Base-by-base conservation (phyloP, 2,888 invertebrate species). In the Epinotia nisella region DNA sequence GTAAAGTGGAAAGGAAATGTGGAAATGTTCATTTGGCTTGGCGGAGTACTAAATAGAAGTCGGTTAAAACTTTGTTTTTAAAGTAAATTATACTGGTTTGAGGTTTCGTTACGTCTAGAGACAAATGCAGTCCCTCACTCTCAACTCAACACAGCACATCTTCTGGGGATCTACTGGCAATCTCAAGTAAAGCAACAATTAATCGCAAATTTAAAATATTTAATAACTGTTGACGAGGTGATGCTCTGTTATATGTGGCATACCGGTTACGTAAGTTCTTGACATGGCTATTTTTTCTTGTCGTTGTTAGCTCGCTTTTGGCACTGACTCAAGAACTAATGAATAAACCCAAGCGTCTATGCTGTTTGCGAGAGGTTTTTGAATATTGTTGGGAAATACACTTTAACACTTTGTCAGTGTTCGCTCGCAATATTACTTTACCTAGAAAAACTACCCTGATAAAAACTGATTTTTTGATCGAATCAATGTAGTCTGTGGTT, bases 231-330 rank as follows among this genome's bases (percentile, higher is more conserved):
- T 60, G 72, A 74, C 64, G 70, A 53, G 29, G 65, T 53, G 70
- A 70, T 53, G 70, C 53, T 41, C 39, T 64, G 67, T 68, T 45
- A 45, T 73, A 53, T 72, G 70, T 70, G 53, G 65, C 74, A 60
- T 75, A 69, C 58, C 64, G 39, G 59, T 76, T 76, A 76, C 75
- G 70, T 73, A 76, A 76, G 67, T 39, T 68, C 85, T 86, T 87
- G 90, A 91, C 90, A 90, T 81, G 83, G 86, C 87, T 91, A 91
- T 92, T 93, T 92, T 92, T 92, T 90, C 87, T 86, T 84, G 87
- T 86, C 87, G 87, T 86, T 85, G 88, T 88, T 88, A 82, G 87
- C 86, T 88, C 85, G 79, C 70, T 83, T 80, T 86, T 93, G 93
- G 92, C 93, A 87, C 81, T 68, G 76, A 77, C 76, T 88, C 93